These are phyloP conservation scores for Aplocera efformata DNA, from an alignment of 2,888 invertebrate genomes.

Conservation along the genomic window DNA sequence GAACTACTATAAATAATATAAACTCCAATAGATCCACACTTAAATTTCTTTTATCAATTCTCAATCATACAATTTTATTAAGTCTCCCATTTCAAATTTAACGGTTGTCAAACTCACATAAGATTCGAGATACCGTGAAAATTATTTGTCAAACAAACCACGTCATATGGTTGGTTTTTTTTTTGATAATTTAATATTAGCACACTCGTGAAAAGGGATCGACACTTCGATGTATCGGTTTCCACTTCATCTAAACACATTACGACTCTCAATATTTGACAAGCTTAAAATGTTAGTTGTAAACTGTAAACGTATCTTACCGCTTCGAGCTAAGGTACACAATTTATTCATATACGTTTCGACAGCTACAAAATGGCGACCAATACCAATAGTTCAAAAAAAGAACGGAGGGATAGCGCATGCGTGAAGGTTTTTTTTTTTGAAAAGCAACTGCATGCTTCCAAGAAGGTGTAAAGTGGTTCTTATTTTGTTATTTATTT, in stretches of 20 bases:
- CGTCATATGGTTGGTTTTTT: constrained; percentile 37
- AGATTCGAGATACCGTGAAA: constrained; percentile 44
- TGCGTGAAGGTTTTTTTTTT: constrained; percentile 47
- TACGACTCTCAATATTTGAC: constrained; percentile 41
- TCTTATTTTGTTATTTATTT: constrained; percentile 76
- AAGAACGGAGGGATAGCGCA: constrained; percentile 44
- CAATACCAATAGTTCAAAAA: constrained; percentile 49
- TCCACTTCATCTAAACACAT: constrained; percentile 72
- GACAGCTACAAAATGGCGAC: constrained; percentile 23
- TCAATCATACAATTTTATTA: no score
- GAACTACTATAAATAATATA: no score
- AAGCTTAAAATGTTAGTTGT: constrained; percentile 22
- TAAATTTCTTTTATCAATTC: no score
- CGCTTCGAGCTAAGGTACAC: constrained; percentile 22
- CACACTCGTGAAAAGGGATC: constrained; percentile 69
- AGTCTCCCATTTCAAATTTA: constrained; percentile 35
- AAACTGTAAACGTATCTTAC: constrained; percentile 18
- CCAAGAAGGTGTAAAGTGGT: constrained; percentile 79
- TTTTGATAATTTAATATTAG: constrained; percentile 73
- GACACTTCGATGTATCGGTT: constrained; percentile 72
- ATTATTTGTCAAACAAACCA: constrained; percentile 46
- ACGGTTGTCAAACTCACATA: constrained; percentile 42
- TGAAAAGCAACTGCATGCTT: constrained; percentile 68
- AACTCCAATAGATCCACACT: no score
- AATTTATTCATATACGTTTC: constrained; percentile 20